Conservation (phyloP, 2,888 invertebrate genomes). For the Deilephila elpenor region DNA sequence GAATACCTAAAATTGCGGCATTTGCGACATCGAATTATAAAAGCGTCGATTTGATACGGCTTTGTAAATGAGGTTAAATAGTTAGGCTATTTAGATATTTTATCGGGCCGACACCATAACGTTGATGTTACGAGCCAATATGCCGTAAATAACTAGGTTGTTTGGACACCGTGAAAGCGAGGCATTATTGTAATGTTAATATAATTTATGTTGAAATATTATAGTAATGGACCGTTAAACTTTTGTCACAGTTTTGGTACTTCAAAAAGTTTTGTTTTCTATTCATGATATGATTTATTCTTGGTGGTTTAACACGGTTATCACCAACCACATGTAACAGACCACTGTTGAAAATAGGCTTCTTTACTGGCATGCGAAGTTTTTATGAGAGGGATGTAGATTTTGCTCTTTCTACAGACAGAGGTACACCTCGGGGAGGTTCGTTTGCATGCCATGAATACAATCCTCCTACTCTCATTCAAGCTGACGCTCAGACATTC, state of each 20-base stretch:
- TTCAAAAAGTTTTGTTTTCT: not conserved
- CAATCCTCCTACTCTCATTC: too few species aligned
- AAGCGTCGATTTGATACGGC: conserved; percentile 8
- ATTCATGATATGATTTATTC: not conserved
- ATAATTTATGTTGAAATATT: conserved; percentile 17
- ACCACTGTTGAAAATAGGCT: too few species aligned
- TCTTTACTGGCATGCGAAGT: too few species aligned
- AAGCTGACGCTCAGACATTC: too few species aligned
- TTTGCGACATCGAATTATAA: conserved; percentile 22
- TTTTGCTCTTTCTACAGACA: too few species aligned
- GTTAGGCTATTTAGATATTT: conserved; percentile 19
- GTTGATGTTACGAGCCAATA: not conserved
- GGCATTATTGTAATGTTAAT: not conserved
- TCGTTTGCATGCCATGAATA: too few species aligned
- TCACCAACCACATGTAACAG: too few species aligned
- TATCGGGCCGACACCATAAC: conserved; percentile 13
- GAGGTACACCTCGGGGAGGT: too few species aligned
- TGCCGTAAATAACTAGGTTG: not conserved
- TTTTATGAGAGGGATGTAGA: too few species aligned
- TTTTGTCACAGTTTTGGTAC: not conserved
- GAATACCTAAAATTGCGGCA: not conserved
- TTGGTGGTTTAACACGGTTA: not conserved
- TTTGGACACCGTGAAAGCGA: not conserved
- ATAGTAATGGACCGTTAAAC: conserved; percentile 1
- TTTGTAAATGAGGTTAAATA: conserved; percentile 27